Conservation (phyloP, 2,113 vertebrate species). For the Phylloscopus whistleri region DNA sequence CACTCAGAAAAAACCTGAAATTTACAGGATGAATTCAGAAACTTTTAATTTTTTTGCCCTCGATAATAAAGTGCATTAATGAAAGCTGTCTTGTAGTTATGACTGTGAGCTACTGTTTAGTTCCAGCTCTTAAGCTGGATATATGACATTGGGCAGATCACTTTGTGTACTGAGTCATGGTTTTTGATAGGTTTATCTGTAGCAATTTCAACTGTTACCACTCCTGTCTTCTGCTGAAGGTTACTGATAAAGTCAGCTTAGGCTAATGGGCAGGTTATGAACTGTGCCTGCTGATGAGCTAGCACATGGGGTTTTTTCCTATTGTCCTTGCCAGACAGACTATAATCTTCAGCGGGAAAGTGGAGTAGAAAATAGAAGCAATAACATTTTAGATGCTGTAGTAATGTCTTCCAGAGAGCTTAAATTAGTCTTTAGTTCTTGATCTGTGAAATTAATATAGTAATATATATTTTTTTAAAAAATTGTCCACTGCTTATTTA, state of each 20-base stretch:
- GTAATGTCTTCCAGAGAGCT: neutral
- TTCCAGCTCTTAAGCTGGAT: neutral
- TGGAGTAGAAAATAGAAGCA: neutral
- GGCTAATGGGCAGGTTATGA: neutral
- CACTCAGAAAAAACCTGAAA: neutral
- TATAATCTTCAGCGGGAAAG: neutral
- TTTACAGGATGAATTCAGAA: neutral
- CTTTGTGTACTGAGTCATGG: neutral
- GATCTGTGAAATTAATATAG: neutral
- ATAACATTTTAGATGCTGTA: neutral
- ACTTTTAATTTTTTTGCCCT: neutral
- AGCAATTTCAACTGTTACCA: constrained; percentile 6
- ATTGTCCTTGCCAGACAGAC: neutral
- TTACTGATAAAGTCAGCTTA: neutral
- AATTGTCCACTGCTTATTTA: neutral
- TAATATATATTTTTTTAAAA: neutral
- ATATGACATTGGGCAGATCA: neutral
- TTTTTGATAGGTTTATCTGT: constrained; percentile 32
- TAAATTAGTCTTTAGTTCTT: neutral
- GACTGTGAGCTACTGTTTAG: neutral
- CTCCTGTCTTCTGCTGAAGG: constrained; percentile 27
- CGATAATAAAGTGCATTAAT: neutral
- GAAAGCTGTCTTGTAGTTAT: neutral
- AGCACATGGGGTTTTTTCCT: neutral
- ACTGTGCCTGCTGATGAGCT: neutral